Percentiles rank a stretch among this genome's conserved stretches.
These are phyloP conservation scores for Brotula barbata DNA, from an alignment of 2,797 vertebrate genomes.

Conservation along the genomic window DNA sequence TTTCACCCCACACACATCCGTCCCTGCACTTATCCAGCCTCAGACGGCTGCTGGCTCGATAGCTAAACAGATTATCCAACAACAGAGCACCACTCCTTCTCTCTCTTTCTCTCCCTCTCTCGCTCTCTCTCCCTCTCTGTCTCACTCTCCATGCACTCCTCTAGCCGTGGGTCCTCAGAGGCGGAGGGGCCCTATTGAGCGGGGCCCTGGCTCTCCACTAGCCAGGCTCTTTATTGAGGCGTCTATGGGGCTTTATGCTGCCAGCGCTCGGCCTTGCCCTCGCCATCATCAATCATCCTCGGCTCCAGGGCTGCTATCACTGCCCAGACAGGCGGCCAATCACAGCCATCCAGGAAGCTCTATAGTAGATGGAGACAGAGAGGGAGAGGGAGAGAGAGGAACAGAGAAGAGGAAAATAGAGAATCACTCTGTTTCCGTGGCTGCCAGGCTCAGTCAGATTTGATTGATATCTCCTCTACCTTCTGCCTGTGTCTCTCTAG, in stretches of 20 bases:
- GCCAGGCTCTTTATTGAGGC: conserved; percentile 89
- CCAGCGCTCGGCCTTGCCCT: conserved; percentile 94
- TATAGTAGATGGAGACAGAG: conserved; percentile 76
- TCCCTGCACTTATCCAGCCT: conserved; percentile 81
- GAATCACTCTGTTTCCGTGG: conserved; percentile 65
- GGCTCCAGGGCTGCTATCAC: conserved; percentile 89
- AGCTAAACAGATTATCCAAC: conserved; percentile 93
- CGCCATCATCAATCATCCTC: conserved; percentile 98
- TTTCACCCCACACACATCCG: conserved; percentile 82
- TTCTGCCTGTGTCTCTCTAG: too few relatives aligned
- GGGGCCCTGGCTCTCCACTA: conserved; percentile 89
- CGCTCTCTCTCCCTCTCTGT: conserved; percentile 31
- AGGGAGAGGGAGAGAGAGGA: conserved; percentile 61
- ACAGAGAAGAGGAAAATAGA: conserved; percentile 44
- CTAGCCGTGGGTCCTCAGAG: conserved; percentile 64
- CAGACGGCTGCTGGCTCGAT: conserved; percentile 93
- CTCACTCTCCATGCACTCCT: conserved; percentile 67
- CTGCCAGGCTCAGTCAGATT: conserved; percentile 59
- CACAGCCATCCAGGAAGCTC: conserved; percentile 85
- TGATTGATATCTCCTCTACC: conserved; percentile 72
- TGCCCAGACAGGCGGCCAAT: conserved; percentile 89
- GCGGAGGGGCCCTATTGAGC: conserved; percentile 88
- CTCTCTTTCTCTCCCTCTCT: conserved; percentile 70
- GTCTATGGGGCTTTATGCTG: conserved; percentile 95
- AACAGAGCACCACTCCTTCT: conserved; percentile 96